phyloP scores from a whole-genome alignment of 2,797 vertebrate genomes.

The Phrynocephalus vlangalii region DNA sequence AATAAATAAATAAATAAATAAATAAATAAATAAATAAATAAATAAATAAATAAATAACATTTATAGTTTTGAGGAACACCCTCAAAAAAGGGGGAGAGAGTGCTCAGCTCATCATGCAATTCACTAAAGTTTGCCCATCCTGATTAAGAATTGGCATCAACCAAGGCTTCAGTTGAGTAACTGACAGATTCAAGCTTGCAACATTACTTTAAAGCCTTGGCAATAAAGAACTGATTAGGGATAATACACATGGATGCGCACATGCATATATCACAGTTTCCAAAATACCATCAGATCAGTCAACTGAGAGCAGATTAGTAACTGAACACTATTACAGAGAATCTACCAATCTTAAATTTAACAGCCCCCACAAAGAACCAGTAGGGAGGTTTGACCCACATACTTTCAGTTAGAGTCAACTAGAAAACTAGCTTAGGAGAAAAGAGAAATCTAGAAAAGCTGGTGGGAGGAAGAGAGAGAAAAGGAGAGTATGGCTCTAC shows the following conservation, averaged over 20 bases:
- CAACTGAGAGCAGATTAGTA: slow-evolving; percentile 24
- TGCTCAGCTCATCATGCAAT: not conserved
- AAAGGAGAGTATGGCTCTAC: not conserved
- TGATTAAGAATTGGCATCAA: not conserved
- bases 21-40: too few species aligned
- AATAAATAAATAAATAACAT: too few species aligned
- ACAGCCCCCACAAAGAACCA: not conserved
- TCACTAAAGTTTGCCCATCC: not conserved
- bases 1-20: too few species aligned
- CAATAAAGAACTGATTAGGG: slow-evolving; percentile 12
- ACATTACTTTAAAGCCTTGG: slow-evolving; percentile 4
- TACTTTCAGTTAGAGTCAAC: not conserved
- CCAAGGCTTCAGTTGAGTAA: slow-evolving; percentile 12
- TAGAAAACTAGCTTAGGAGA: not conserved
- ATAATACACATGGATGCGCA: slow-evolving; percentile 14
- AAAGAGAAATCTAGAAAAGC: not conserved
- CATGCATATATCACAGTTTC: slow-evolving; percentile 1
- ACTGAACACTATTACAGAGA: not conserved
- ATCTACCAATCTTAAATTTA: not conserved
- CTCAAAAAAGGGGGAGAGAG: not conserved
- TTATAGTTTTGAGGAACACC: not conserved
- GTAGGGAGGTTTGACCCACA: not conserved
- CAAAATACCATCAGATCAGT: slow-evolving; percentile 25
- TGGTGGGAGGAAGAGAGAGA: not conserved
- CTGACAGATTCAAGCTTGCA: not conserved